phyloP scores from a whole-genome alignment of 2,797 vertebrate species.

The Argentina silus region DNA sequence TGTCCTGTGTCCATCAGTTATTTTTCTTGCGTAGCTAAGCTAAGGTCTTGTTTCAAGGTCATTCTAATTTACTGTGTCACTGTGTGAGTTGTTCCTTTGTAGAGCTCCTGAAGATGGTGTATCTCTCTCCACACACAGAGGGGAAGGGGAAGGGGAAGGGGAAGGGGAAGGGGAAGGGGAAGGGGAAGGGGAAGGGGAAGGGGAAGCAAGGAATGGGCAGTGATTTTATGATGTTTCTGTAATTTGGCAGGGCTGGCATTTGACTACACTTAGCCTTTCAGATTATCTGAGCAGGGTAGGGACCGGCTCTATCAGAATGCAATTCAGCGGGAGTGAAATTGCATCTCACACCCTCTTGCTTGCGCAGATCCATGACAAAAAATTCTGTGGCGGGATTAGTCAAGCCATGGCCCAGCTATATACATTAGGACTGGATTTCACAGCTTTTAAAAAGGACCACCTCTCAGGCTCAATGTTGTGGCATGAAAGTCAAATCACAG shows the following conservation, averaged over 20 bases:
- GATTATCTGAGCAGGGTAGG: conserved; percentile 18
- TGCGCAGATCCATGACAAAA: conserved; percentile 49
- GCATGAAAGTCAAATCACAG: conserved; percentile 21
- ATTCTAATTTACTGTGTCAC: not conserved
- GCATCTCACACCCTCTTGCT: conserved; percentile 27
- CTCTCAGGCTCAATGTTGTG: conserved; percentile 22
- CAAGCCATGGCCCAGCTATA: conserved; percentile 33
- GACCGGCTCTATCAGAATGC: conserved; percentile 26
- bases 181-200: not conserved
- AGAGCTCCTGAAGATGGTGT: not conserved
- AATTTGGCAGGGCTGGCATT: conserved; percentile 39
- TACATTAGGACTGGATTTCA: conserved; percentile 52
- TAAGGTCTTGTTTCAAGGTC: conserved; percentile 1
- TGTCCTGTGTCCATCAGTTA: not conserved
- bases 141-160: not conserved
- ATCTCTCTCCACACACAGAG: not conserved
- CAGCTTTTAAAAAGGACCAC: conserved; percentile 26
- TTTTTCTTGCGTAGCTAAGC: too few species aligned
- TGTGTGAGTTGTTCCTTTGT: not conserved
- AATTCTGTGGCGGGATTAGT: conserved; percentile 54
- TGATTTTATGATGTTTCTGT: conserved; percentile 36
- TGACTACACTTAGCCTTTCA: conserved; percentile 25
- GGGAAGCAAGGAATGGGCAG: conserved; percentile 23
- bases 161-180: conserved; percentile 21
- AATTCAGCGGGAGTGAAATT: conserved; percentile 35